Evolutionary conservation across 2,888 invertebrate species (phyloP).

Genomic region (Ariolimax columbianus): DNA sequence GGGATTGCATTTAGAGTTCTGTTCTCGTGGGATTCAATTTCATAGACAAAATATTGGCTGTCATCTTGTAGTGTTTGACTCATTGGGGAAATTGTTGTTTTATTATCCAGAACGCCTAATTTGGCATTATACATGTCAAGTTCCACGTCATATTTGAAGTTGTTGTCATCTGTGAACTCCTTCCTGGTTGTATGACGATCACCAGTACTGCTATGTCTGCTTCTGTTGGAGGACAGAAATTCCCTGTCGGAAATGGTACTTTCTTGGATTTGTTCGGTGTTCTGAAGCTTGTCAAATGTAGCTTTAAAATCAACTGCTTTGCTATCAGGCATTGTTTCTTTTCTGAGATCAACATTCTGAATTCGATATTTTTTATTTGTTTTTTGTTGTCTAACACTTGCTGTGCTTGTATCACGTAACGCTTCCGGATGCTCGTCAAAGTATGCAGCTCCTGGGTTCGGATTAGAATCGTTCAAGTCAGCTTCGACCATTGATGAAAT

Average conservation of each 20-base stretch:
- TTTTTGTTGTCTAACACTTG: too few species aligned
- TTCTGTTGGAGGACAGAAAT: background rate
- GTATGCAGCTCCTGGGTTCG: too few species aligned
- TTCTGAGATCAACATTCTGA: background rate
- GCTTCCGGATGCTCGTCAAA: background rate
- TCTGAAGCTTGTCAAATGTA: background rate
- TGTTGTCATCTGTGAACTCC: background rate
- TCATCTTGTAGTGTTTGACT: background rate
- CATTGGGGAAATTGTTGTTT: background rate
- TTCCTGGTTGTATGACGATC: background rate
- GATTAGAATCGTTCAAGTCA: background rate
- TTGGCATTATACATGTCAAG: background rate
- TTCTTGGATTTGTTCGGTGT: background rate
- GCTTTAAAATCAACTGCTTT: background rate
- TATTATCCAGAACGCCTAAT: background rate
- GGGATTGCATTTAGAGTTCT: background rate
- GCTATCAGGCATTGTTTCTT: background rate
- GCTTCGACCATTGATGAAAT: background rate
- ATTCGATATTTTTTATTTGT: background rate
- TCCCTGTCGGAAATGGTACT: background rate
- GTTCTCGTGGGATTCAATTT: background rate
- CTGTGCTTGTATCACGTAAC: background rate
- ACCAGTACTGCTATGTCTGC: background rate
- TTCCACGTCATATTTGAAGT: background rate
- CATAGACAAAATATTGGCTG: background rate